Evolutionary conservation across 2,797 vertebrate species (phyloP).

Genomic region (Poecile montanus): DNA sequence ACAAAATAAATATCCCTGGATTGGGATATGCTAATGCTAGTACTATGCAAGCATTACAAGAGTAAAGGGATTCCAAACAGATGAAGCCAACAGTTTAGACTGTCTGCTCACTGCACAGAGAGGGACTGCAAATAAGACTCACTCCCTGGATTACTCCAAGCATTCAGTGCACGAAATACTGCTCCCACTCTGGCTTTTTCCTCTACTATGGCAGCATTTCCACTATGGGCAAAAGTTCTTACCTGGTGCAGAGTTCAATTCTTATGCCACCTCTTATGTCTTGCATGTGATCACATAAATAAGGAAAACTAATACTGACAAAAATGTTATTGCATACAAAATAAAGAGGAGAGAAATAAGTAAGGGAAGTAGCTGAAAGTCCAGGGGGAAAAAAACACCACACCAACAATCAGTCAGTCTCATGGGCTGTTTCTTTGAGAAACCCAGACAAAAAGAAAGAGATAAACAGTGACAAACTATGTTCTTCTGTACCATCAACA

Average conservation of each 20-base stretch:
- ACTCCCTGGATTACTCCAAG: neutral
- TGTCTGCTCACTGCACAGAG: neutral
- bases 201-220: neutral
- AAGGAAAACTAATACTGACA: neutral
- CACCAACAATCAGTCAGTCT: neutral
- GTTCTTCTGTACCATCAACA: neutral
- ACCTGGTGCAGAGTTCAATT: neutral
- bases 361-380: neutral
- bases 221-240: neutral
- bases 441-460: neutral
- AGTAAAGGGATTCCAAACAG: neutral
- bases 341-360: neutral
- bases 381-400: rapidly evolving
- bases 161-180: neutral
- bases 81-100: neutral
- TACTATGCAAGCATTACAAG: neutral
- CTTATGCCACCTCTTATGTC: neutral
- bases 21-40: neutral
- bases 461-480: neutral
- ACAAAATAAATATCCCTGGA: neutral
- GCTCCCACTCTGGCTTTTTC: neutral
- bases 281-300: neutral
- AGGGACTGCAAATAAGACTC: neutral
- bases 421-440: neutral
- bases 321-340: neutral